Percentiles rank a stretch among this genome's conserved stretches.
These are phyloP conservation scores for Aphidoletes aphidimyza DNA, from an alignment of 2,888 invertebrate genomes.

Conservation along the genomic window DNA sequence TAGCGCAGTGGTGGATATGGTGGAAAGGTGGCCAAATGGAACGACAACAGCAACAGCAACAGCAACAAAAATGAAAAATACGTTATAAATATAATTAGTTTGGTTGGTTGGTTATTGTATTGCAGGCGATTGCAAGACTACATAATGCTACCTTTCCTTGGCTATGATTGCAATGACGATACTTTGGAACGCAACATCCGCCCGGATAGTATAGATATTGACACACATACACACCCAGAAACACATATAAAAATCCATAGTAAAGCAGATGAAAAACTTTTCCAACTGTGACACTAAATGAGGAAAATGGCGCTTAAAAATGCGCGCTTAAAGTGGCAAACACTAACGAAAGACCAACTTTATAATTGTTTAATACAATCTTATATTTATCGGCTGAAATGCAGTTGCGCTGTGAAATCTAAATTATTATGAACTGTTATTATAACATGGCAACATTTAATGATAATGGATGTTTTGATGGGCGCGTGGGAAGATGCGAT, in stretches of 20 bases:
- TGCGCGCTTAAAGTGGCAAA: too few species aligned
- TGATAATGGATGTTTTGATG: constrained; percentile 13
- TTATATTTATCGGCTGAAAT: constrained; percentile 8
- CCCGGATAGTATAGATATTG: too few species aligned
- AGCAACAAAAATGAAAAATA: neutral
- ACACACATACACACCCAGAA: too few species aligned
- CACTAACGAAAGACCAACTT: neutral
- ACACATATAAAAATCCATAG: neutral
- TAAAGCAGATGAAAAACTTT: neutral
- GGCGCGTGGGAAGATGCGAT: constrained; percentile 1
- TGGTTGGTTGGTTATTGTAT: neutral
- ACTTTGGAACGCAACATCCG: neutral
- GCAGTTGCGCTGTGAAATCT: neutral
- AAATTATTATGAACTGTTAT: neutral
- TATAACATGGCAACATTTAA: neutral
- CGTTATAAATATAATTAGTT: neutral
- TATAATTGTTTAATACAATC: constrained; percentile 6
- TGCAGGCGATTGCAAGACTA: neutral
- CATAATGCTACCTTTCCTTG: neutral
- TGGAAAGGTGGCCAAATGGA: neutral
- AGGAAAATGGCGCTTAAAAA: neutral
- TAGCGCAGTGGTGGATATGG: neutral
- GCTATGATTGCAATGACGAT: neutral
- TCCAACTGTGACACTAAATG: neutral
- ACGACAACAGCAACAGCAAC: too few species aligned